Base-by-base conservation (phyloP, 1,140 invertebrate genomes). In the Daktulosphaira vitifoliae region DNA sequence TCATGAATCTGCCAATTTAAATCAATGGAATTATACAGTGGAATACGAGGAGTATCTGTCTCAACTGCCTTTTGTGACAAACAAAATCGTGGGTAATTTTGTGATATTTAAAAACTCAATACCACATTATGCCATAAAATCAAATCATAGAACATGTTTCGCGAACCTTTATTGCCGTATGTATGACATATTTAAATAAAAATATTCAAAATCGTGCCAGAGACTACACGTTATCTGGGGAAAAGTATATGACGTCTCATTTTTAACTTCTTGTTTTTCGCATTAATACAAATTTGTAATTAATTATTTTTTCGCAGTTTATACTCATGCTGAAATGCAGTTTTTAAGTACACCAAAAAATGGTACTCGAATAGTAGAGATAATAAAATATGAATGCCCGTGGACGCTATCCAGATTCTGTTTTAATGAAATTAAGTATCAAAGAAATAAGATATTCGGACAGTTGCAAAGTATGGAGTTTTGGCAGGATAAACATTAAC, bases 1-100 rank as follows among this genome's bases (percentile, higher is more conserved):
- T 3, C 71, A 76, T 1, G 84, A 86, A 72, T 80, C 77, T 69
- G 83, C 83, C 2, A 82, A 84, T 72, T 81, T 80, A 67, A 79
- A 84, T 56, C 77, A 84, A 68, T 87, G 84, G 85, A 80, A 82
- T 68, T 88, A 87, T 72, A 79, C 81, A 0, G 82, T 84, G 0
- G 69, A 78, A 67, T 88, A 87, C 69, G 80, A 76, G 2, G 85
- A 88, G 71, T 73, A 78, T 68, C 74, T 87, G 3, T 81, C 80
- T 42, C 76, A 83, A 52, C 76, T 85, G 72, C 84, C 85, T 1
- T 78, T 80, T 67, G 77, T 85, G 66, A 69, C 76, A 68, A 84
- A 84, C 70, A 70, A 70, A 15, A 81, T 78, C 2, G 71, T 76
- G 38, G 84, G 78, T 0, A 76, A 82, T 69, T 86, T 79, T 70